Conservation (phyloP, 2,797 vertebrate species). For the Poecile montanus region DNA sequence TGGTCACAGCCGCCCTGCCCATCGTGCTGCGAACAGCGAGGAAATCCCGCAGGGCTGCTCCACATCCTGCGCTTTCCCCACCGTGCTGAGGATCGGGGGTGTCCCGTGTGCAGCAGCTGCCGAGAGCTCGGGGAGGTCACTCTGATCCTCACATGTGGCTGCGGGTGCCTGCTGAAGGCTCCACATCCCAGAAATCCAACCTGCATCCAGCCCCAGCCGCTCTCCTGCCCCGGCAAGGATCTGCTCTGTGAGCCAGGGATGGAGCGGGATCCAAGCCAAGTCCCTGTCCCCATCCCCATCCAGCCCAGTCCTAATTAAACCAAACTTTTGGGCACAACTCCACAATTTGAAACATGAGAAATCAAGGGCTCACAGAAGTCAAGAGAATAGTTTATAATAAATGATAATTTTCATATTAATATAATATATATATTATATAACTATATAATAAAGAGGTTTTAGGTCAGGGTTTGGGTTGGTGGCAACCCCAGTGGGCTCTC, state of each 20-base stretch:
- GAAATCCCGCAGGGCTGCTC: background rate
- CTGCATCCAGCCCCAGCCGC: rapidly evolving
- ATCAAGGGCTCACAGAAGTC: background rate
- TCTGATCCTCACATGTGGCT: rapidly evolving
- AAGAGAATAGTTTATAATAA: background rate
- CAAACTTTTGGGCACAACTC: background rate
- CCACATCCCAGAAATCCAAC: background rate
- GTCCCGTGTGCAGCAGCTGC: background rate
- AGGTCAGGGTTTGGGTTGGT: background rate
- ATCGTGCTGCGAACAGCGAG: rapidly evolving
- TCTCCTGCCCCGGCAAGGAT: background rate
- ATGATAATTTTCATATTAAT: no score
- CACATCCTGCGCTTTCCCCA: rapidly evolving
- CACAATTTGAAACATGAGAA: background rate
- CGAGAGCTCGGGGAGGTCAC: no score
- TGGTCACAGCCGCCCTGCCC: background rate
- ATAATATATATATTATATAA: no score
- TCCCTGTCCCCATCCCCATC: background rate
- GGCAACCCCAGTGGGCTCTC: background rate
- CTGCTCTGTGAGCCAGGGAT: background rate
- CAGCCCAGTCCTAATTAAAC: background rate
- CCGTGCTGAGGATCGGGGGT: background rate
- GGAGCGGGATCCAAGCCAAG: background rate
- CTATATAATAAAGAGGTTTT: background rate
- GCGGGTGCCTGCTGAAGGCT: background rate